Percentiles rank a stretch among this genome's conserved stretches.
phyloP scores from a whole-genome alignment of 2,113 vertebrate species.

The Sclerurus mexicanus region DNA sequence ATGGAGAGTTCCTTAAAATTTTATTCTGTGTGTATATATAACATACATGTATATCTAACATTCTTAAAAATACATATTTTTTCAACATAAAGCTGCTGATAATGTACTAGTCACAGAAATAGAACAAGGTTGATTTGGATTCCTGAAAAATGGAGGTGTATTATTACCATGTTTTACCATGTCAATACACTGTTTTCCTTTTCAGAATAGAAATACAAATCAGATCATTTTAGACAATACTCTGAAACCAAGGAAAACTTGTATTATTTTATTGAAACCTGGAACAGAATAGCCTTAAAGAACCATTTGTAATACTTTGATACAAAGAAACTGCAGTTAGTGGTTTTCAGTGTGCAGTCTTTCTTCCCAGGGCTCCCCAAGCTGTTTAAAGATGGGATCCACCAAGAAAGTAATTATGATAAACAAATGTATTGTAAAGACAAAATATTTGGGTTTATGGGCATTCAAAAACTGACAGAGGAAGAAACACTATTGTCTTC shows the following conservation, averaged over 20 bases:
- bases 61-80: not conserved
- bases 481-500: not conserved
- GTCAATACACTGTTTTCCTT: not conserved
- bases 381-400: not conserved
- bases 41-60: not conserved
- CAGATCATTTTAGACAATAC: conserved; percentile 18
- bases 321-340: not conserved
- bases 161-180: not conserved
- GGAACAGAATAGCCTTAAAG: not conserved
- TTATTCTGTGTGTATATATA: not conserved
- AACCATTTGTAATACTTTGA: not conserved
- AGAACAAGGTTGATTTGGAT: not conserved
- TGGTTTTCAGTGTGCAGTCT: not conserved
- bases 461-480: not conserved
- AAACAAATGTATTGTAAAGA: not conserved
- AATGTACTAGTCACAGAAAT: not conserved
- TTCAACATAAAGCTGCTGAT: not conserved
- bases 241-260: not conserved
- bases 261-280: not conserved
- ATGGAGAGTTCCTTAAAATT: not conserved
- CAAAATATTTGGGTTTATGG: not conserved
- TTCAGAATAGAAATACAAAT: not conserved
- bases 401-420: not conserved
- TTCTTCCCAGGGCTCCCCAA: not conserved
- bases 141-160: not conserved